Evolutionary conservation across 2,113 vertebrate species (phyloP).

Genomic region (Lepisosteus oculatus): DNA sequence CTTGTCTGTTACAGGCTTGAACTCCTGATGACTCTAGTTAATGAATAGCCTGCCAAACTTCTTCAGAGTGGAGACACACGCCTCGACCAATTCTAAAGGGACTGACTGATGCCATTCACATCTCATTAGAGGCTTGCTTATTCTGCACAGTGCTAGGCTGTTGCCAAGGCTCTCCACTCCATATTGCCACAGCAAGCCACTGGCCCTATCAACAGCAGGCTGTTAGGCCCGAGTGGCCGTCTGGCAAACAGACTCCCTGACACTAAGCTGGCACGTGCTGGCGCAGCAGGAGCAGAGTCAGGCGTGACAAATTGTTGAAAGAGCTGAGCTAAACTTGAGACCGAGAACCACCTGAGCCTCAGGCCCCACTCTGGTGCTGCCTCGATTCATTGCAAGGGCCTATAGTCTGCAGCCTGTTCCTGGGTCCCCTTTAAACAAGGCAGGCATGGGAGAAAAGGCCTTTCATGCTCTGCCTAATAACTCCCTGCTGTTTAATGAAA

Average conservation of each 20-base stretch:
- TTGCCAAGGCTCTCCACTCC: slow-evolving; percentile 62
- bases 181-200: slow-evolving; percentile 63
- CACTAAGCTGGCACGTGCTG: slow-evolving; percentile 88
- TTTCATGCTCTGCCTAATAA: slow-evolving; percentile 44
- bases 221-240: slow-evolving; percentile 72
- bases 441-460: slow-evolving; percentile 39
- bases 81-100: slow-evolving; percentile 68
- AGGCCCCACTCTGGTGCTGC: slow-evolving; percentile 45
- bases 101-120: slow-evolving; percentile 72
- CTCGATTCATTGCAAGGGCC: slow-evolving; percentile 51
- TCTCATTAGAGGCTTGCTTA: slow-evolving; percentile 77
- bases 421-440: slow-evolving; percentile 41
- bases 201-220: slow-evolving; percentile 71
- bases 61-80: slow-evolving; percentile 56
- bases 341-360: slow-evolving; percentile 91
- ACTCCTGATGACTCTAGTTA: slow-evolving; percentile 67
- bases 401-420: slow-evolving; percentile 44
- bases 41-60: slow-evolving; percentile 78
- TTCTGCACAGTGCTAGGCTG: slow-evolving; percentile 72
- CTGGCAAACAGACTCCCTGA: slow-evolving; percentile 75
- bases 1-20: slow-evolving; percentile 46
- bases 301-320: slow-evolving; percentile 95
- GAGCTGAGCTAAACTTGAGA: slow-evolving; percentile 74
- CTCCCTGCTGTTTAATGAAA: slow-evolving; percentile 48
- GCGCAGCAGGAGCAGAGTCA: slow-evolving; percentile 81